Percentiles rank a stretch among this genome's conserved stretches.
Evolutionary conservation across 2,113 vertebrate genomes (phyloP).

Genomic region (Tragelaphus buxtoni): DNA sequence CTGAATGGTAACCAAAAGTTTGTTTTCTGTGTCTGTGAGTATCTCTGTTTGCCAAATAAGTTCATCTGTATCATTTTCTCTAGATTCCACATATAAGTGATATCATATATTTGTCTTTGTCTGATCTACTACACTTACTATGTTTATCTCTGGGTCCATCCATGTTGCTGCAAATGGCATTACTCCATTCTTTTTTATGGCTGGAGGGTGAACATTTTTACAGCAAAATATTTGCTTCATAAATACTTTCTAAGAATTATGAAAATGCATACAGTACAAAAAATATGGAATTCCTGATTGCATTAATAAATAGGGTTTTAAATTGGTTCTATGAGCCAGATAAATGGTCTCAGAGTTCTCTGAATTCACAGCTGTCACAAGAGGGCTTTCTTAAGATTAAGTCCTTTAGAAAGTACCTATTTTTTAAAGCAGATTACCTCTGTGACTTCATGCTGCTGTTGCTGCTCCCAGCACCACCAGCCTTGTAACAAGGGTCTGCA

Average conservation of each 20-base stretch:
- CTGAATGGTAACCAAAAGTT: background rate
- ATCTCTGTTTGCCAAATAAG: background rate
- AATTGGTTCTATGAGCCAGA: background rate
- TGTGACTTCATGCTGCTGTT: background rate
- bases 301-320: background rate
- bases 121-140: background rate
- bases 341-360: background rate
- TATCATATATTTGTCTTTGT: background rate
- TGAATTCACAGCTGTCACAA: background rate
- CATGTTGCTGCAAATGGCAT: background rate
- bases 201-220: background rate
- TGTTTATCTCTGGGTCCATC: background rate
- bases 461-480: background rate
- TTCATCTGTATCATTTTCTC: background rate
- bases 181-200: background rate
- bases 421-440: background rate
- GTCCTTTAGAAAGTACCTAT: background rate
- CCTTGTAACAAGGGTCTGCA: background rate
- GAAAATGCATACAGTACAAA: background rate
- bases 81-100: background rate
- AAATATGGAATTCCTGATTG: background rate
- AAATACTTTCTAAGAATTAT: background rate
- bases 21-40: background rate
- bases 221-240: background rate
- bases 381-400: background rate